A percentile compares a stretch with the other conserved stretches of the same genome.
phyloP scores from a whole-genome alignment of 2,113 vertebrate species.

The Platycercus adscitus region DNA sequence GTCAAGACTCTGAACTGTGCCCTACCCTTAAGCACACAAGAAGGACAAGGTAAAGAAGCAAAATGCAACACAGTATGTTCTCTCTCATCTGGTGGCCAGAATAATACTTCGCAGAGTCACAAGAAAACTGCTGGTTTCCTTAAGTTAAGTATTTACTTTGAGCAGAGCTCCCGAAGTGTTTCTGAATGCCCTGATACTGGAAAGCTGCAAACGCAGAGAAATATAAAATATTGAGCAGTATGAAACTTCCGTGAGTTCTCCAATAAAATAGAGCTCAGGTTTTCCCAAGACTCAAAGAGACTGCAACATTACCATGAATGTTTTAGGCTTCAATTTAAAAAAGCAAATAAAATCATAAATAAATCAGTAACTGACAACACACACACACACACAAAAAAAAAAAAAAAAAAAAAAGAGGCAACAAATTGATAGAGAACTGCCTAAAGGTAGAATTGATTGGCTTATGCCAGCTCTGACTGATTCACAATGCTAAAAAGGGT shows the following conservation, averaged over 20 bases:
- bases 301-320: not conserved
- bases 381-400: not conserved
- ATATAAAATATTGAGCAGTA: not conserved
- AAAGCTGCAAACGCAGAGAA: not conserved
- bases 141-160: not conserved
- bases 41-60: not conserved
- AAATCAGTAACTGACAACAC: not conserved
- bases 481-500: not conserved
- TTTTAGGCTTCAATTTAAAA: not conserved
- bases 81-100: not conserved
- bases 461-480: not conserved
- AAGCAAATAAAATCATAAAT: not conserved
- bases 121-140: not conserved
- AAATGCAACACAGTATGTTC: not conserved
- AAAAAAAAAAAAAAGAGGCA: not conserved
- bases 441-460: not conserved
- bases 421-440: not conserved
- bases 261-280: not conserved
- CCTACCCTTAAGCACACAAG: not conserved
- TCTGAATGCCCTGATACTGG: not conserved
- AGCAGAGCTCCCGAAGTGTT: not conserved
- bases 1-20: not conserved
- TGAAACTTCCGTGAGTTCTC: not conserved
- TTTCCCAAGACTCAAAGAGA: not conserved
- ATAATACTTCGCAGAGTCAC: not conserved